Conservation (phyloP, 2,113 vertebrate genomes). For the Lepus americanus region DNA sequence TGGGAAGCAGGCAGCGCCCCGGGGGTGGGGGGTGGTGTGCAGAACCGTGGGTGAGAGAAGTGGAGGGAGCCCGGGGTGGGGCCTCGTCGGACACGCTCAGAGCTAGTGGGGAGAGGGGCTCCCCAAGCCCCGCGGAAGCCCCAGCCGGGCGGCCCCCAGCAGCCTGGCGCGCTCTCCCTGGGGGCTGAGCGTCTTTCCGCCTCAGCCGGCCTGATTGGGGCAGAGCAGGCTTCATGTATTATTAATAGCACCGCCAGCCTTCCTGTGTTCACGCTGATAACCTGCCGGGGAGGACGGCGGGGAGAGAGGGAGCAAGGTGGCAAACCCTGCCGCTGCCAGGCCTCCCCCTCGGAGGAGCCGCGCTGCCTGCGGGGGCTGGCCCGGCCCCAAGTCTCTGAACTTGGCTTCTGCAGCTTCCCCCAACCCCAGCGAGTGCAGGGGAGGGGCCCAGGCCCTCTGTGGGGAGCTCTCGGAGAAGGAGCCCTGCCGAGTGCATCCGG, state of each 20-base stretch:
- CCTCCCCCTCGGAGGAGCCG: conserved; percentile 61
- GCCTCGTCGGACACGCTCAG: neutral
- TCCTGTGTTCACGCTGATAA: conserved; percentile 92
- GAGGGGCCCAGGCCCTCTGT: neutral
- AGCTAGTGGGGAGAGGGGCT: neutral
- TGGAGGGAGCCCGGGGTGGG: neutral
- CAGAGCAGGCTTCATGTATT: conserved; percentile 89
- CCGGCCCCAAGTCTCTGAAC: conserved; percentile 73
- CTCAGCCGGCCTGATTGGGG: conserved; percentile 77
- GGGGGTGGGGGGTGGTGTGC: neutral
- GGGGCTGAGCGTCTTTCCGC: conserved; percentile 79
- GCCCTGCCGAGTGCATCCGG: neutral
- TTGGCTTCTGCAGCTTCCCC: conserved; percentile 58
- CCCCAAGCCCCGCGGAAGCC: neutral
- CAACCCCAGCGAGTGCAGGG: neutral
- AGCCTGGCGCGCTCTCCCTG: conserved; percentile 68
- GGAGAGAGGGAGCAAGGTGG: conserved; percentile 88
- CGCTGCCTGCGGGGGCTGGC: conserved; percentile 64
- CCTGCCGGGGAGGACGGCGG: conserved; percentile 82
- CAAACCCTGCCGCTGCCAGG: conserved; percentile 82
- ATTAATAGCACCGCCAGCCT: conserved; percentile 89
- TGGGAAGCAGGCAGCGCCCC: neutral
- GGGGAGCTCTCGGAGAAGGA: neutral
- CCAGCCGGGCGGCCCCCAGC: conserved; percentile 50
- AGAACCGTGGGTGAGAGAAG: neutral